These are phyloP conservation scores for Nasonovia ribisnigri DNA, from an alignment of 2,888 invertebrate species.

Conservation along the genomic window DNA sequence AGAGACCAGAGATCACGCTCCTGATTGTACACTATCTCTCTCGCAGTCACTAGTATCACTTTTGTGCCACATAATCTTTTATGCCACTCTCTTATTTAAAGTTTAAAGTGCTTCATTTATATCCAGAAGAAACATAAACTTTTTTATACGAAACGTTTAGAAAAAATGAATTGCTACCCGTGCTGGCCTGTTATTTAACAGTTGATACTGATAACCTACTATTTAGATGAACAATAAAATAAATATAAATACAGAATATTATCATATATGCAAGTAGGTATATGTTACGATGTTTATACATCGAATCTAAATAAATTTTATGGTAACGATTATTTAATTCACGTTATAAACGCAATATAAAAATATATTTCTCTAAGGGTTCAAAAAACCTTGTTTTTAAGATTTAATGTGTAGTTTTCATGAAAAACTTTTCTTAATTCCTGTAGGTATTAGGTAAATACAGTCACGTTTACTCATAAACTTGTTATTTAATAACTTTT, in stretches of 20 bases:
- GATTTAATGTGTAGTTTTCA: slow-evolving; percentile 5
- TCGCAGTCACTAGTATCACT: neutral
- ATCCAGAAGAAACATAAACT: neutral
- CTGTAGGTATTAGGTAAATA: neutral
- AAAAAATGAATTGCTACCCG: neutral
- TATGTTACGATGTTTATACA: neutral
- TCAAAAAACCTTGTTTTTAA: neutral
- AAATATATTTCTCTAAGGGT: neutral
- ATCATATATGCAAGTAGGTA: neutral
- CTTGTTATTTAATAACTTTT: neutral
- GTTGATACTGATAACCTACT: neutral
- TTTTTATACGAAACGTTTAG: neutral
- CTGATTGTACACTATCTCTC: neutral
- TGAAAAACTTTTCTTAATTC: slow-evolving; percentile 17
- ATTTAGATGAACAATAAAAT: neutral
- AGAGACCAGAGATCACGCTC: neutral
- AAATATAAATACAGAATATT: neutral
- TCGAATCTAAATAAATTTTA: neutral
- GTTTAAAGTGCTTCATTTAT: neutral
- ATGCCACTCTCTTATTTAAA: neutral
- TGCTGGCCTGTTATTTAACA: neutral
- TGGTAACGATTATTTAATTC: neutral
- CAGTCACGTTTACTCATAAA: neutral
- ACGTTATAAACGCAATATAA: neutral
- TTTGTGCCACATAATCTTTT: slow-evolving; percentile 1